phyloP scores from a whole-genome alignment of 2,888 invertebrate genomes.

The Tinea pellionella region DNA sequence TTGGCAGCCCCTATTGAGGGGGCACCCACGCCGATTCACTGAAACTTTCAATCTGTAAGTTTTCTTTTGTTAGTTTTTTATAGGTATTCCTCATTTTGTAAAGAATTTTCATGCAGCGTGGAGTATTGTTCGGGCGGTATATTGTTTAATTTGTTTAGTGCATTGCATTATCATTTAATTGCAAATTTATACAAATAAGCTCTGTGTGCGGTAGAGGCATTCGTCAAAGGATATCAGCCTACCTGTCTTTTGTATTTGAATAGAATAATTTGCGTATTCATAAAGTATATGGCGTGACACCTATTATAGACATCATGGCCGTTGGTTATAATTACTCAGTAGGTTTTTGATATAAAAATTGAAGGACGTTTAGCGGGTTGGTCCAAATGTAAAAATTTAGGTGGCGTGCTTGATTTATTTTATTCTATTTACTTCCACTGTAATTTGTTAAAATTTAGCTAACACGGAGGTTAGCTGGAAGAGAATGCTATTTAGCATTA shows the following conservation, averaged over 20 bases:
- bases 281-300: conserved; percentile 33
- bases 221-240: conserved; percentile 1
- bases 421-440: not conserved
- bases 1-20: not conserved
- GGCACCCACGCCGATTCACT: not conserved
- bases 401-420: not conserved
- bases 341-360: not conserved
- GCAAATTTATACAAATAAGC: not conserved
- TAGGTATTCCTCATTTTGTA: too few relatives aligned
- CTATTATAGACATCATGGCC: conserved; percentile 28
- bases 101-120: too few relatives aligned
- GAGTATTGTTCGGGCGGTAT: too few relatives aligned
- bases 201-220: not conserved
- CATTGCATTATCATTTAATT: not conserved
- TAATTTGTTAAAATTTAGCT: not conserved
- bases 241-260: conserved; percentile 24
- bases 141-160: too few relatives aligned
- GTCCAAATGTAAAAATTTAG: not conserved
- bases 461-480: too few relatives aligned
- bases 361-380: not conserved
- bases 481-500: too few relatives aligned
- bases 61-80: not conserved
- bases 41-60: not conserved
- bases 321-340: conserved; percentile 1
- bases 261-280: conserved; percentile 38